phyloP scores from a whole-genome alignment of 2,113 vertebrate species.

The Pollimyrus isidori region DNA sequence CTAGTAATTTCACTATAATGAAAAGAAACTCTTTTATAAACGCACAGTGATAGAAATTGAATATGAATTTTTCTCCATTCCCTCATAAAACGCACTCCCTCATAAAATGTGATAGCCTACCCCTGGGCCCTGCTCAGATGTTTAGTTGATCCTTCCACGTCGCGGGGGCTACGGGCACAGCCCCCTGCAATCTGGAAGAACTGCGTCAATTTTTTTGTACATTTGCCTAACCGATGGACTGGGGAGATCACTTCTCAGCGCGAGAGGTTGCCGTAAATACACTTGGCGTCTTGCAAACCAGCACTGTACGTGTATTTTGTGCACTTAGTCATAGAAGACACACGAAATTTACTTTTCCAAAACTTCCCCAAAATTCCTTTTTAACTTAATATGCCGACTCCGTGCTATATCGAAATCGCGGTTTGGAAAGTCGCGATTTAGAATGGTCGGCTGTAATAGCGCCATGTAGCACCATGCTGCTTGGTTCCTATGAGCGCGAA shows the following conservation, averaged over 20 bases:
- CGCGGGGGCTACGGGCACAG: neutral
- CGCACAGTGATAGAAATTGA: constrained; percentile 19
- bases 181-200: neutral
- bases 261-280: neutral
- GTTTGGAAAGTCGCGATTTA: neutral
- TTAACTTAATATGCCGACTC: neutral
- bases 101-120: neutral
- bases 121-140: neutral
- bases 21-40: constrained; percentile 27
- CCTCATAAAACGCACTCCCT: neutral
- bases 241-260: neutral
- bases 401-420: neutral
- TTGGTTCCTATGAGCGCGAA: neutral
- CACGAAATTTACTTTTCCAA: neutral
- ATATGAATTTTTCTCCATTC: neutral
- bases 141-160: neutral
- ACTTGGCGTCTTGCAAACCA: neutral
- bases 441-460: neutral
- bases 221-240: neutral
- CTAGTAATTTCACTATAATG: constrained; percentile 39
- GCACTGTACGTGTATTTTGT: neutral
- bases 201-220: neutral
- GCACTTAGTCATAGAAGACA: neutral
- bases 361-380: neutral
- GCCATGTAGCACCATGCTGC: neutral